Conservation (phyloP, 1,140 invertebrate species). For the Atta cephalotes region DNA sequence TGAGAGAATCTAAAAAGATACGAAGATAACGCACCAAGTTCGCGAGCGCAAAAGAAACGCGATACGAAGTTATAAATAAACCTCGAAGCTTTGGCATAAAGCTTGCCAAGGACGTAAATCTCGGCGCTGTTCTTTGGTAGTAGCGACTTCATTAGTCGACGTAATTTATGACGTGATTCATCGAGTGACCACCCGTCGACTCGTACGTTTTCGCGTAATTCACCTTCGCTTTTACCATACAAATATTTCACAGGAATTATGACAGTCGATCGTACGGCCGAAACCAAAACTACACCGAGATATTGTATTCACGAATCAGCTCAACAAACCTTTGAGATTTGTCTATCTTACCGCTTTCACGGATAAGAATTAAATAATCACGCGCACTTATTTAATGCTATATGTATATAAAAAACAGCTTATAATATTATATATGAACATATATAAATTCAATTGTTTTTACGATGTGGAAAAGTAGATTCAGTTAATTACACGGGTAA, state of each 20-base stretch:
- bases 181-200: constrained; percentile 62
- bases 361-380: not conserved
- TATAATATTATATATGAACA: not conserved
- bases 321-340: constrained; percentile 20
- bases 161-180: constrained; percentile 79
- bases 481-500: not conserved
- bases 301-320: not conserved
- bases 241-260: constrained; percentile 60
- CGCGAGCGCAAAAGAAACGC: constrained; percentile 60
- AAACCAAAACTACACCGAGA: not conserved
- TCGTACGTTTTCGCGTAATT: constrained; percentile 35
- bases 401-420: not conserved
- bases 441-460: constrained; percentile 7
- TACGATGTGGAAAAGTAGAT: not conserved
- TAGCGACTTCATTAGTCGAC: constrained; percentile 81
- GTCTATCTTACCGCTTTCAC: not conserved
- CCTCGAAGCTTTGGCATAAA: constrained; percentile 65
- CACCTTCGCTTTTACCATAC: constrained; percentile 32
- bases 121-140: constrained; percentile 73
- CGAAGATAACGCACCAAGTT: constrained; percentile 36
- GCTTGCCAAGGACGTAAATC: constrained; percentile 74
- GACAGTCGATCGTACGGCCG: constrained; percentile 17
- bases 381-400: not conserved
- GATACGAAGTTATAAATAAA: constrained; percentile 78
- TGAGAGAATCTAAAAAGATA: constrained; percentile 47